These are phyloP conservation scores for Microdon myrmicae DNA, from an alignment of 2,888 invertebrate species.

Conservation along the genomic window DNA sequence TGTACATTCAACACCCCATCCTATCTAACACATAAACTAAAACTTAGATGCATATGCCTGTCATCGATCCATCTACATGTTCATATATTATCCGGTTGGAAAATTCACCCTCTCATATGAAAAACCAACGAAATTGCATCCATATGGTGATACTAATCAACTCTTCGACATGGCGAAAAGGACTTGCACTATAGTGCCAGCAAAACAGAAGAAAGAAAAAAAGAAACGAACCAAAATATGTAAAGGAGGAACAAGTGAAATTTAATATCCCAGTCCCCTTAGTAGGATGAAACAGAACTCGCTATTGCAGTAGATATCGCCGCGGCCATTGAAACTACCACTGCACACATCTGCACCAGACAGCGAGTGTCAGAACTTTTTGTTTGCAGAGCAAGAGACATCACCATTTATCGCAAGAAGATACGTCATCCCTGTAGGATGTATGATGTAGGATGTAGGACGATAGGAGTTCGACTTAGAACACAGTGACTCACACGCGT, in stretches of 20 bases:
- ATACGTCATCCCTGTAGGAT: slow-evolving; percentile 29
- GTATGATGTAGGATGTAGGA: slow-evolving; percentile 1
- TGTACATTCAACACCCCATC: slow-evolving; percentile 20
- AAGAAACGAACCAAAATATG: too few relatives aligned
- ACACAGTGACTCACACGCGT: too few relatives aligned
- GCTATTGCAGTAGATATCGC: too few relatives aligned
- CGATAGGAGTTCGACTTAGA: too few relatives aligned
- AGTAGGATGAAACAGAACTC: slow-evolving; percentile 13
- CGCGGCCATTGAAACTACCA: too few relatives aligned
- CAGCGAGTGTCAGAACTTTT: slow-evolving; percentile 14
- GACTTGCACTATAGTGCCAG: slow-evolving; percentile 9
- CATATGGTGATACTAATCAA: slow-evolving; percentile 49
- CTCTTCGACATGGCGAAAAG: slow-evolving; percentile 36
- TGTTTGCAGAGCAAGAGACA: slow-evolving; percentile 25
- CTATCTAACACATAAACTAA: slow-evolving; percentile 6
- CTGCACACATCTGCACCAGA: slow-evolving; percentile 24
- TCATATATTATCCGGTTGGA: slow-evolving; percentile 2
- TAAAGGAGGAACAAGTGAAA: too few relatives aligned
- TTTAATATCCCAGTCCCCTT: slow-evolving; percentile 39
- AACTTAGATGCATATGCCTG: slow-evolving; percentile 18
- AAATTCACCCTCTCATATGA: not conserved
- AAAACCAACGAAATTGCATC: slow-evolving; percentile 39
- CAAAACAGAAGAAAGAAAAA: too few relatives aligned
- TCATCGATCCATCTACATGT: slow-evolving; percentile 29
- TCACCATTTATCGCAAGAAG: slow-evolving; percentile 22